These are phyloP conservation scores for Aptenodytes forsteri DNA, from an alignment of 2,113 vertebrate species.

Conservation along the genomic window DNA sequence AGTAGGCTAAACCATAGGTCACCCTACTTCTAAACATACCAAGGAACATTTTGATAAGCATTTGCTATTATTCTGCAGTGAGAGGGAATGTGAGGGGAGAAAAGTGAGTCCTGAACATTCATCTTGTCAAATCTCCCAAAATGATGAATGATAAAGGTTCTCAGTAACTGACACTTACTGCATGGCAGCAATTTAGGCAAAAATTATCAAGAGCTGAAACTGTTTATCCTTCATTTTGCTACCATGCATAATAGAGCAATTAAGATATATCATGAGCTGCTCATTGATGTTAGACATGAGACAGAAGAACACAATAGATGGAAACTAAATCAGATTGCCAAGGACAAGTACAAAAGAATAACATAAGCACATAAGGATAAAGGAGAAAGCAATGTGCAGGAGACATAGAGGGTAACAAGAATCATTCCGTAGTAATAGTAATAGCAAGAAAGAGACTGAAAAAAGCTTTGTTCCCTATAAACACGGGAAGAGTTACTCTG, in stretches of 20 bases:
- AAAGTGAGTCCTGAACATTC: background rate
- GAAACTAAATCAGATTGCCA: background rate
- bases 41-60: background rate
- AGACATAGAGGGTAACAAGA: background rate
- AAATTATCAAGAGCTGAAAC: background rate
- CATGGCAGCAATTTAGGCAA: background rate
- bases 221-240: constrained; percentile 3
- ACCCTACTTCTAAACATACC: background rate
- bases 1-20: background rate
- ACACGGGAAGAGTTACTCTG: background rate
- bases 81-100: background rate
- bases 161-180: background rate
- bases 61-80: background rate
- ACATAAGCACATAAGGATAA: background rate
- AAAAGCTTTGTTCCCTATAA: background rate
- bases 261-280: background rate
- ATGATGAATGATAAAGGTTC: background rate
- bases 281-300: background rate
- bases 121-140: background rate
- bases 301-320: background rate
- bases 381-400: background rate
- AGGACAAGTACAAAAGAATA: background rate
- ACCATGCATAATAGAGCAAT: background rate
- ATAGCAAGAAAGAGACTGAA: background rate
- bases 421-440: background rate